Evolutionary conservation across 2,888 invertebrate species (phyloP), one percentile per base, ranked within the genome.

Genomic region (Heteropelma amictum): DNA sequence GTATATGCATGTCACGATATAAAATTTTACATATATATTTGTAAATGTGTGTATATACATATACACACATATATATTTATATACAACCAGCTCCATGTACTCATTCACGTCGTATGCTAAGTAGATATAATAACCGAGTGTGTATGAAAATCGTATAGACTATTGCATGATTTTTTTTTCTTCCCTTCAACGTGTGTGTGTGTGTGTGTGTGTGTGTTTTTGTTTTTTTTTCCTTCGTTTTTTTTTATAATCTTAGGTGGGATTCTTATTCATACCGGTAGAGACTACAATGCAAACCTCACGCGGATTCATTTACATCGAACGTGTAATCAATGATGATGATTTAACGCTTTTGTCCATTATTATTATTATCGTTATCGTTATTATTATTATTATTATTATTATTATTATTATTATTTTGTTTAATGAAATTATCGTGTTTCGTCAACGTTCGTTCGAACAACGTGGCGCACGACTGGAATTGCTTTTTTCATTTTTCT

Each of bases 101-200:
- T 23, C 23, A 19, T 21, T 47, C n/a, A 42, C 21, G 17, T 61
- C 12, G 47, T 77, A 82, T 79, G 77, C 85, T 85, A 86, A 73
- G 77, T 86, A 85, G 81, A 83, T 85, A 82, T 81, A 82, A 83
- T 83, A 86, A 86, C 83, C 83, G 85, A 85, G 84, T 83, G 83
- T 84, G 60, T 60, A 33, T 60, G 60, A 82, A 84, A 88, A 87
- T 86, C 84, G 83, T 85, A n/a, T n/a, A 86, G 85, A 85, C 84
- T 87, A 85, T 85, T 85, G 85, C 81, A 85, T 84, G 83, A 74
- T 84, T 84, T 85, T 84, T 45, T n/a, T n/a, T n/a, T n/a, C n/a
- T n/a, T n/a, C n/a, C n/a, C n/a, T n/a, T 30, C 30, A 30, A 6
- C 30, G 5, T 35, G n/a, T 35, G 10, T 7, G 10, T 35, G 4